Conservation (phyloP, 2,797 vertebrate genomes). For the Florisuga fusca region DNA sequence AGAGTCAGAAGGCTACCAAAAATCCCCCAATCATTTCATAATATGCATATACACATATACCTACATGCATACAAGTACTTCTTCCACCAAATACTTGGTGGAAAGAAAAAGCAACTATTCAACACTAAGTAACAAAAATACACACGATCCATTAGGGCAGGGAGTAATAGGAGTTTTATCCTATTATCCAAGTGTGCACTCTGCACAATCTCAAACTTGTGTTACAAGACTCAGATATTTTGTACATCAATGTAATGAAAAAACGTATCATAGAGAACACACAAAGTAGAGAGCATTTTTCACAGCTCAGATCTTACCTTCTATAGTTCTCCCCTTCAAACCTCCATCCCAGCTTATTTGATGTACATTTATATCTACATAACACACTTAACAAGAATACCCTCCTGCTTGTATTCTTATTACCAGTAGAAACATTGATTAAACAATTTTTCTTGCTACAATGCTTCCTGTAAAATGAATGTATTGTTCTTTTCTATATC, state of each 20-base stretch:
- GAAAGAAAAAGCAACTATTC: background rate
- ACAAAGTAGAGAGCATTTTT: background rate
- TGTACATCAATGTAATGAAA: background rate
- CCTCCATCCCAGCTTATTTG: background rate
- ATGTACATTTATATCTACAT: background rate
- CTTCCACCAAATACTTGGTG: background rate
- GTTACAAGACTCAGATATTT: background rate
- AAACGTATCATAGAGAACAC: background rate
- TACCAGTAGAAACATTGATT: background rate
- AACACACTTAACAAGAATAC: background rate
- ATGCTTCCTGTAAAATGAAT: constrained; percentile 76
- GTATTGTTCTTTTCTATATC: constrained; percentile 77
- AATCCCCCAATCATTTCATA: background rate
- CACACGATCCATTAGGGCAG: background rate
- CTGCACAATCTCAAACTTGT: background rate
- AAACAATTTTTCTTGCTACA: constrained; percentile 7
- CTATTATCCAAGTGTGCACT: background rate
- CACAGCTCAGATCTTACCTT: background rate
- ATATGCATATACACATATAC: background rate
- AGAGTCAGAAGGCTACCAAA: background rate
- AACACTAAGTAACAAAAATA: background rate
- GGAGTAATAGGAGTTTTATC: background rate
- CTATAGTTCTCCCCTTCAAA: background rate
- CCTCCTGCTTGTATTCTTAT: background rate
- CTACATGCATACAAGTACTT: background rate